Evolutionary conservation across 2,888 invertebrate genomes (phyloP).

Genomic region (Tetheella fluctuosa): DNA sequence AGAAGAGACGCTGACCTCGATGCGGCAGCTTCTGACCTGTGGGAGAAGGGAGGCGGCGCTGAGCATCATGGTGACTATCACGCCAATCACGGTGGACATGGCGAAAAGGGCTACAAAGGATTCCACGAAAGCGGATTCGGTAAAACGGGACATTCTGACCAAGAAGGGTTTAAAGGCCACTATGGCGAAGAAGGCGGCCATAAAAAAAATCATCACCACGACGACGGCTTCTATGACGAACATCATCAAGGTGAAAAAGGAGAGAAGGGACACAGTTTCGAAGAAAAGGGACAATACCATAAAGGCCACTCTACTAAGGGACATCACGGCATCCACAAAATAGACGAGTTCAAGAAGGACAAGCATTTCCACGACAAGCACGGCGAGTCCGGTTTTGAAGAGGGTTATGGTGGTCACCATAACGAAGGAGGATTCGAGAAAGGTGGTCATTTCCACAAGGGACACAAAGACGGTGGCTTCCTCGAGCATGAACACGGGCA

Average conservation of each 20-base stretch:
- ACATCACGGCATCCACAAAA: conserved; percentile 92
- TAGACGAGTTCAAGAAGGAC: conserved; percentile 93
- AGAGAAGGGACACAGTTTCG: conserved; percentile 83
- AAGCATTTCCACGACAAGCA: conserved; percentile 94
- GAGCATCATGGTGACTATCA: conserved; percentile 86
- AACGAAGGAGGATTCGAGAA: conserved; percentile 90
- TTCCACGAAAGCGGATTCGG: conserved; percentile 87
- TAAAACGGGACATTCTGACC: conserved; percentile 88
- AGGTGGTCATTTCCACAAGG: conserved; percentile 91
- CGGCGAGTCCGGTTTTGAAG: conserved; percentile 91
- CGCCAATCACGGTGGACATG: conserved; percentile 86
- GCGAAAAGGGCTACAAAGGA: conserved; percentile 88
- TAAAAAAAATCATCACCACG: conserved; percentile 86
- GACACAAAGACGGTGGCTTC: conserved; percentile 89
- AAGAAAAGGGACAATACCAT: conserved; percentile 87
- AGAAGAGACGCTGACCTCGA: conserved; percentile 78
- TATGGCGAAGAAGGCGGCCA: conserved; percentile 85
- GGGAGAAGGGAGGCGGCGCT: conserved; percentile 85
- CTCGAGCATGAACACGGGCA: conserved; percentile 91
- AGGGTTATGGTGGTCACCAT: conserved; percentile 90
- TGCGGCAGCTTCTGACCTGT: conserved; percentile 76
- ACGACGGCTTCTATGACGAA: conserved; percentile 86
- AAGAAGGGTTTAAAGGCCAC: conserved; percentile 85
- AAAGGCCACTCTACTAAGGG: conserved; percentile 94
- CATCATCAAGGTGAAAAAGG: conserved; percentile 87